Base-by-base conservation (phyloP, 2,888 invertebrate species). In the Oligia strigilis region DNA sequence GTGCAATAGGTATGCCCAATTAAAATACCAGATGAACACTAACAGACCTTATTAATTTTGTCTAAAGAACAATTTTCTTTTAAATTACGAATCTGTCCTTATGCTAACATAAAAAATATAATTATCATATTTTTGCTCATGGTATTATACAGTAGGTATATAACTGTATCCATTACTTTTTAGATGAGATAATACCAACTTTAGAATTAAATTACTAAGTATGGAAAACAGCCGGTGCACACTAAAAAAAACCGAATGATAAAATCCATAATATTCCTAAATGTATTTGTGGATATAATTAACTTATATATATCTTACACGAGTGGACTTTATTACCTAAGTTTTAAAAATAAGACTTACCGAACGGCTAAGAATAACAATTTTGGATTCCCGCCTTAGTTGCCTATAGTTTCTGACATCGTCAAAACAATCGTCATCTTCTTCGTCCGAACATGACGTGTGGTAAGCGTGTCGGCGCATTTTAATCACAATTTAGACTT, bases 371-470 rank as follows among this genome's bases (percentile, higher is more conserved):
- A 96, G 91, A 72, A 96, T 83, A 19, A 94, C 78, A 89, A 96
- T 93, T 91, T 95, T 96, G 0, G 95, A 95, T 85, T 94, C 94
- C 0, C 95, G 93, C 29, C 96, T 91, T 43, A 95, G 86, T 69
- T 86, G 93, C 60, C 91, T 93, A 77, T 94, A 96, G 71, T 92
- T 92, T 75, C 89, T 91, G 9, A 87, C 77, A 23, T 89, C 84
- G 67, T 89, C 90, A 84, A 82, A 91, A 85, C 91, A 92, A 40
- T 93, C 90, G 4, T 92, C 93, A n/a, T 93, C 94, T 17, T 93
- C 94, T 17, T 93, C 90, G 8, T 93, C 93, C 0, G 93, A 92
- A 85, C 87, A 91, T 23, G 93, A 88, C 66, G 91, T 92, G 77
- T 93, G 92, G 40, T 94, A 91, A 55, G 93, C 91, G 79, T 93